Conservation (phyloP, 2,797 vertebrate genomes). For the Sebastes kiyomatsui region DNA sequence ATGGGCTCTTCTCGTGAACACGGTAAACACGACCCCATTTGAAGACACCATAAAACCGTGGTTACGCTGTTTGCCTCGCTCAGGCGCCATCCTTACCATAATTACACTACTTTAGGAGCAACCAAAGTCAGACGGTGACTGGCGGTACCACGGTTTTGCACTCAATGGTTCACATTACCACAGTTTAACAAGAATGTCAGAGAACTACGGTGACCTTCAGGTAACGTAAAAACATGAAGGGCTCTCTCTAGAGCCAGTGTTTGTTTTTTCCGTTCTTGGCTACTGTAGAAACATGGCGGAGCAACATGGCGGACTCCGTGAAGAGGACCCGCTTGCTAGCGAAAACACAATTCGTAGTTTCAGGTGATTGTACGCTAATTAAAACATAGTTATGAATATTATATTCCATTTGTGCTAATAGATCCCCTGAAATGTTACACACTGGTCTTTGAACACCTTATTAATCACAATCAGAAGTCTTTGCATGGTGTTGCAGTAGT, state of each 20-base stretch:
- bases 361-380: neutral
- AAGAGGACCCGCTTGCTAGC: too few relatives aligned
- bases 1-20: too few relatives aligned
- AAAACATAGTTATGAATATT: neutral
- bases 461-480: neutral
- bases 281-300: neutral
- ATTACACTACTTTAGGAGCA: too few relatives aligned
- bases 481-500: neutral
- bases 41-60: too few relatives aligned
- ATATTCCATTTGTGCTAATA: neutral
- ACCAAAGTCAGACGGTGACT: too few relatives aligned
- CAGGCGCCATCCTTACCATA: rapidly evolving
- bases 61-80: rapidly evolving
- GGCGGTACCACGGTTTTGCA: too few relatives aligned
- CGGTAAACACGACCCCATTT: too few relatives aligned
- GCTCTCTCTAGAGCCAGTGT: too few relatives aligned
- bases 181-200: rapidly evolving
- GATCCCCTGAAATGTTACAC: neutral
- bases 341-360: neutral
- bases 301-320: too few relatives aligned
- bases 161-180: too few relatives aligned
- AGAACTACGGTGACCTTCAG: too few relatives aligned
- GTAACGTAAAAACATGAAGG: too few relatives aligned
- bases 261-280: neutral
- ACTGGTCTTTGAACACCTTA: neutral